Base-by-base conservation (phyloP, 2,888 invertebrate genomes). In the Germaria angustata region DNA sequence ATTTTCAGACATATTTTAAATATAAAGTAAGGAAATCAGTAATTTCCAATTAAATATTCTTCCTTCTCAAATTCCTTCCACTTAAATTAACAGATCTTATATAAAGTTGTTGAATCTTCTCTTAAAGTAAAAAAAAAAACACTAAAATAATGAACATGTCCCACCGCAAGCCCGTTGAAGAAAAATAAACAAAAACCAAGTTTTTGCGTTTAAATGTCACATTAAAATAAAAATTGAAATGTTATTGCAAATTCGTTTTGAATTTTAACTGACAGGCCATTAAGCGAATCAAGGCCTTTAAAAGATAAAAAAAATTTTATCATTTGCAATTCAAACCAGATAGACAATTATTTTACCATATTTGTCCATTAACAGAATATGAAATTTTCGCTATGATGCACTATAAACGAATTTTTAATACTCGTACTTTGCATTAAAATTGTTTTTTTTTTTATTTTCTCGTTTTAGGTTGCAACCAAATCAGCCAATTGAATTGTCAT, bases 191-290 rank as follows among this genome's bases (percentile, higher is more conserved):
- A 28, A 28, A 28, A 28, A 28, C 3, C 4, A 28, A 28, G n/a
- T n/a, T 28, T 87, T 87, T 85, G 85, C 84, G 78, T 36, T 75
- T 80, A 77, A 77, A 53, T 65, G 24, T 39, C 85, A 84, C 81
- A 86, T 81, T 63, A 85, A 86, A 89, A 89, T 89, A 86, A 87
- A 87, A 87, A 88, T 88, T 88, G 86, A 89, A 89, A 87, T 87
- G 87, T 87, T 87, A 88, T 89, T 86, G 84, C 86, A 87, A 85
- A 87, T 86, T n/a, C n/a, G 85, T 69, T 69, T 79, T 61, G 84
- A 85, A 75, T 86, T 86, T 84, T 59, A 83, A 59, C 61, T 81
- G 83, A 46, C 63, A 80, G 46, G 17, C 65, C 51, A 81, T 83
- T 69, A 84, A 76, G 65, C 22, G 44, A 63, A 39, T 59, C 28